phyloP scores from a whole-genome alignment of 2,888 invertebrate species.

The Agriopis marginaria region DNA sequence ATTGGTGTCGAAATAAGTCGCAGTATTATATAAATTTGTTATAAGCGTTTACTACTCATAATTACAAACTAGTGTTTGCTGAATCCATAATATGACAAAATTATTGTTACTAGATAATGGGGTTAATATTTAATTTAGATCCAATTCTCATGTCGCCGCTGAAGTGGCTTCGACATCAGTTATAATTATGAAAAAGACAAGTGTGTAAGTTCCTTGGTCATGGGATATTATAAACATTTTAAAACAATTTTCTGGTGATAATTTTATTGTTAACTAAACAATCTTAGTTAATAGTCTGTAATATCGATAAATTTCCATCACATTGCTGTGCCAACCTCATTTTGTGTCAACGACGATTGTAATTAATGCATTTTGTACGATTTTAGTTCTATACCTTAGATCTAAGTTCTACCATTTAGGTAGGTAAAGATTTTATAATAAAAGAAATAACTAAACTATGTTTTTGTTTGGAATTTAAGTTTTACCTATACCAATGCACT shows the following conservation, averaged over 20 bases:
- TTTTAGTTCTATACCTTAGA: constrained; percentile 59
- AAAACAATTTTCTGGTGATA: not conserved
- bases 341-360: constrained; percentile 34
- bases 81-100: no score
- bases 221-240: not conserved
- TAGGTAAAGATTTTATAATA: constrained; percentile 74
- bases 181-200: not conserved
- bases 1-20: not conserved
- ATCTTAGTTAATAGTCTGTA: no score
- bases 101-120: no score
- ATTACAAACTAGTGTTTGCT: not conserved
- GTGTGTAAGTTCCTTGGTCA: not conserved
- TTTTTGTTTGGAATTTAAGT: constrained; percentile 28
- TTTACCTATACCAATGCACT: no score
- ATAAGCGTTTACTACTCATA: not conserved
- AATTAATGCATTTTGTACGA: constrained; percentile 55
- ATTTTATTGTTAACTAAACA: not conserved
- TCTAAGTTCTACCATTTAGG: constrained; percentile 68
- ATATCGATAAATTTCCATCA: not conserved
- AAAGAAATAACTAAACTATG: constrained; percentile 61
- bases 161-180: not conserved
- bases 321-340: constrained; percentile 24
- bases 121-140: not conserved
- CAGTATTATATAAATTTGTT: not conserved
- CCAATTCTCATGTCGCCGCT: not conserved